phyloP scores from a whole-genome alignment of 2,113 vertebrate species.

The Solea solea region DNA sequence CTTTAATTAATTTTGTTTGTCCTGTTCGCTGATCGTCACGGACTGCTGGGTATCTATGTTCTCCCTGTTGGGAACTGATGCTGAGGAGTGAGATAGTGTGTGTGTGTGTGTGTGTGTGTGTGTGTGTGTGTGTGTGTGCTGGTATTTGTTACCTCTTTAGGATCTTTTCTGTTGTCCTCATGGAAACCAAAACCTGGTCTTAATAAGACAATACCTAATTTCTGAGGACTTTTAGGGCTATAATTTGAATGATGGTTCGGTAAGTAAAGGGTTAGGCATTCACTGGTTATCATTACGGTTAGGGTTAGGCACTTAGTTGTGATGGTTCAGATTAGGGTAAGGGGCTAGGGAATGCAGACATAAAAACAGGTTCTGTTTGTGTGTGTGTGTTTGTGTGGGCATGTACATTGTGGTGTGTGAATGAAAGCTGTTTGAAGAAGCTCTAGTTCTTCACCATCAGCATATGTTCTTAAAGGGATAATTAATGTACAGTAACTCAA shows the following conservation, averaged over 20 bases:
- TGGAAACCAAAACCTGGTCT: no score
- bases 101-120: slow-evolving; percentile 23
- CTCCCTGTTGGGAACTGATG: slow-evolving; percentile 63
- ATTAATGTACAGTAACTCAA: not conserved
- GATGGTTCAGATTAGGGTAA: no score
- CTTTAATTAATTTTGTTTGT: slow-evolving; percentile 87
- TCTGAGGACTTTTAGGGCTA: no score
- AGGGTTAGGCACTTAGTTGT: no score
- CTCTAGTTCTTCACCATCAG: not conserved
- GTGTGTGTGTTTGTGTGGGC: slow-evolving; percentile 33
- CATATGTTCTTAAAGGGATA: not conserved
- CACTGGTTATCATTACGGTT: no score
- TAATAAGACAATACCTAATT: no score
- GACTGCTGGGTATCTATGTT: slow-evolving; percentile 68
- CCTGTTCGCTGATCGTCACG: slow-evolving; percentile 81
- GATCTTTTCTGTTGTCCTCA: no score
- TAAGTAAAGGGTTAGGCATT: no score
- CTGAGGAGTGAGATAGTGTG: slow-evolving; percentile 40
- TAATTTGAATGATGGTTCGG: no score
- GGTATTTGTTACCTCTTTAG: slow-evolving; percentile 5
- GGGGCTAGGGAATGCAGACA: no score
- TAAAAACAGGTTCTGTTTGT: no score
- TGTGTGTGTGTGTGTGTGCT: slow-evolving; percentile 28
- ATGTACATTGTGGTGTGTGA: slow-evolving; percentile 9
- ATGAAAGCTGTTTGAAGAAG: not conserved